phyloP scores from a whole-genome alignment of 1,140 invertebrate species.

The Drosophila virilis region DNA sequence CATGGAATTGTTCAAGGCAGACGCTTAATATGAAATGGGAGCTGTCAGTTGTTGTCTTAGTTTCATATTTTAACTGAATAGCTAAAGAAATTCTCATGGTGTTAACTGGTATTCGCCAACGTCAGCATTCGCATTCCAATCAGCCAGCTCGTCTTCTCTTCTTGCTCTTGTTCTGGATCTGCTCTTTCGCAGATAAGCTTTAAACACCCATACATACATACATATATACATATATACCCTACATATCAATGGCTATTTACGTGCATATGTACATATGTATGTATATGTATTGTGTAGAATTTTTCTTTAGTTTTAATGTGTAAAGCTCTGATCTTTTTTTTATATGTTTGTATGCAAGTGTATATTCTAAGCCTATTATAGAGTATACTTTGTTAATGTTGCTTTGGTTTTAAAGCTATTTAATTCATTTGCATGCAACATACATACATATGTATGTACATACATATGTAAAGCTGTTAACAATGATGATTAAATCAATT shows the following conservation, averaged over 20 bases:
- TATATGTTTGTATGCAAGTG: too few species aligned
- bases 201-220: background rate
- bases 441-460: background rate
- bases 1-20: constrained; percentile 32
- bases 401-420: background rate
- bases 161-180: constrained; percentile 5
- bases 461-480: background rate
- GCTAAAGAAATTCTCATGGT: constrained; percentile 24
- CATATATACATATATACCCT: background rate
- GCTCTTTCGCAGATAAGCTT: constrained; percentile 5
- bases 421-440: constrained; percentile 20
- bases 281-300: too few species aligned
- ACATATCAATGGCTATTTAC: background rate
- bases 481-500: too few species aligned
- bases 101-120: constrained; percentile 48
- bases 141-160: constrained; percentile 9
- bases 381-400: background rate
- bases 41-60: constrained; percentile 1
- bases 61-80: constrained; percentile 23
- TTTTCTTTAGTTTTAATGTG: too few species aligned
- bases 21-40: constrained; percentile 32
- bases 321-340: too few species aligned
- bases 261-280: too few species aligned
- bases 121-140: constrained; percentile 45
- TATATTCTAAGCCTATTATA: too few species aligned